These are phyloP conservation scores for Catocala sponsa DNA, from an alignment of 2,888 invertebrate species.

Conservation along the genomic window DNA sequence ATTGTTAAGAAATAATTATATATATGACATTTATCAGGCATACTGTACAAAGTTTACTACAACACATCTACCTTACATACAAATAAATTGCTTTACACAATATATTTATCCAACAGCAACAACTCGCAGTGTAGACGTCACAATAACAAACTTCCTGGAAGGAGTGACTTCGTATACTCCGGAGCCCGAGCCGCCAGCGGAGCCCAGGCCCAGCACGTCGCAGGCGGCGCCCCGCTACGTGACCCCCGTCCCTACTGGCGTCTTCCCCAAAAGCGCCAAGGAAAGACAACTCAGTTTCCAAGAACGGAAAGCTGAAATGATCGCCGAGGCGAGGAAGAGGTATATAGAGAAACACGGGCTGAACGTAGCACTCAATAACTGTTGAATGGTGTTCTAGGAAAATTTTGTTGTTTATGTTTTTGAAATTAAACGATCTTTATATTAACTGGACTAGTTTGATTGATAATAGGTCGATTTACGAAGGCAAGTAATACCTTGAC, in stretches of 20 bases:
- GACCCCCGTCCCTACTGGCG: constrained; percentile 68
- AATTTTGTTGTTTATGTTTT: constrained; percentile 52
- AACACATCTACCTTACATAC: no score
- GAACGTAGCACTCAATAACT: constrained; percentile 64
- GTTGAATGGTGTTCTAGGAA: constrained; percentile 44
- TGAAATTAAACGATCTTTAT: constrained; percentile 27
- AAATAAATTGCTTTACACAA: no score
- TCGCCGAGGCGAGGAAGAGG: constrained; percentile 92
- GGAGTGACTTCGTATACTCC: constrained; percentile 90
- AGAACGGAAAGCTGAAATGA: constrained; percentile 93
- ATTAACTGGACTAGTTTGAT: constrained; percentile 17
- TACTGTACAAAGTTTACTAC: no score
- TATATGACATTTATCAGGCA: no score
- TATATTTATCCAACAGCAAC: constrained; percentile 78
- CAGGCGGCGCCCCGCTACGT: constrained; percentile 60
- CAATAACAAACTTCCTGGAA: constrained; percentile 94
- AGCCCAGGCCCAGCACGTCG: constrained; percentile 39
- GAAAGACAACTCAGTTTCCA: constrained; percentile 93
- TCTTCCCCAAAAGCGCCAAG: constrained; percentile 87
- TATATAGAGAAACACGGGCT: constrained; percentile 94
- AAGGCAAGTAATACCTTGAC: neutral
- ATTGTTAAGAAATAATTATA: no score
- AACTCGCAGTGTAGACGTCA: constrained; percentile 93
- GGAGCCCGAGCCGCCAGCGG: constrained; percentile 53
- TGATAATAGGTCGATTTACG: neutral